Base-by-base conservation (phyloP, 2,888 invertebrate genomes). In the Gari tellinella region DNA sequence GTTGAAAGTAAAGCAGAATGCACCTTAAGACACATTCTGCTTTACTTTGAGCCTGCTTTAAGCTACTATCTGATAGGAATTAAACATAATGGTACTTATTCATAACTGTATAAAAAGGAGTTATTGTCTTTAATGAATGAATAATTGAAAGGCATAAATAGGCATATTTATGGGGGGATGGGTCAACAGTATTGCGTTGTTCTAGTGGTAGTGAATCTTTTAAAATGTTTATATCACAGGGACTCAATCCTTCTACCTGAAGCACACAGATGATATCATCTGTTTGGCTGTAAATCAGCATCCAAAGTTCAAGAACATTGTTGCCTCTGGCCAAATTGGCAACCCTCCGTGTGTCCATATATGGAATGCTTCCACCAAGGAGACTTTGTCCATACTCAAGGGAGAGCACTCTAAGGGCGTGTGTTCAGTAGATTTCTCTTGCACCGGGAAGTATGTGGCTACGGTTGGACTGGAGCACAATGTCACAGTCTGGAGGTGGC, bases 191-290 rank as follows among this genome's bases (percentile, higher is more conserved):
- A n/a, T n/a, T n/a, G n/a, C n/a, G n/a, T n/a, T n/a, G n/a, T n/a
- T n/a, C n/a, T n/a, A n/a, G n/a, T n/a, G n/a, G n/a, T n/a, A n/a
- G n/a, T n/a, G n/a, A n/a, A n/a, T n/a, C n/a, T n/a, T n/a, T n/a
- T n/a, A n/a, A n/a, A n/a, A n/a, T n/a, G n/a, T n/a, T 77, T 66
- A n/a, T 31, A 43, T 72, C 80, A 8, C 86, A 91, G 92, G 90
- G n/a, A 79, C 72, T 10, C 92, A 92, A 77, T 88, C 86, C 25
- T 92, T 92, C 82, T 92, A 91, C 80, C 72, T 90, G 37, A 89
- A 90, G 51, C 92, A 92, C 80, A 91, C 89, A 4, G 92, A 92
- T 84, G 92, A 92, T 81, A 92, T 92, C 63, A 89, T 92, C 37
- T 91, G 91, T 68, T 85, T 92, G 55, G 86, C 90, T 10, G 88